Percentiles rank a stretch among this genome's conserved stretches.
Conservation (phyloP, 2,888 invertebrate species). For the Eupithecia vulgata region DNA sequence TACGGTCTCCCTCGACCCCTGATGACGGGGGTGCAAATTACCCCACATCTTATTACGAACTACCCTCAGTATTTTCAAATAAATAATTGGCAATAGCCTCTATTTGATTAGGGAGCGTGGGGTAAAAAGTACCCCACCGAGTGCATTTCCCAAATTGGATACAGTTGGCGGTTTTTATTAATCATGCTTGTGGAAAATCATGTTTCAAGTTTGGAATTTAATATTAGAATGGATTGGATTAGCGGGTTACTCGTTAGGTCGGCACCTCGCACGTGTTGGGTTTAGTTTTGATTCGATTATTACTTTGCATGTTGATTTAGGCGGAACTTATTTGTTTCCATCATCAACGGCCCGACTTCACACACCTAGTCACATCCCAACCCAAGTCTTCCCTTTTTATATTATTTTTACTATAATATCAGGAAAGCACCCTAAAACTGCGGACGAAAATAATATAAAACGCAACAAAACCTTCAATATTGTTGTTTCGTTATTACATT, state of each 20-base stretch:
- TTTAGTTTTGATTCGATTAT: conserved; percentile 34
- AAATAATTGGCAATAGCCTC: conserved; percentile 67
- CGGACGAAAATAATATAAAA: not conserved
- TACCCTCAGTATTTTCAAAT: conserved; percentile 58
- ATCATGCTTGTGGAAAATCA: conserved; percentile 56
- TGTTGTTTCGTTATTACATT: conserved; percentile 11
- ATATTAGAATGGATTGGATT: conserved; percentile 56
- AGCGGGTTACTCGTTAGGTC: conserved; percentile 41
- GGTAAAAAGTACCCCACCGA: conserved; percentile 52
- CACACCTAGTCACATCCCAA: not conserved
- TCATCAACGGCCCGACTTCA: not conserved
- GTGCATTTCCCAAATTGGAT: conserved; percentile 73
- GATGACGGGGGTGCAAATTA: conserved; percentile 62
- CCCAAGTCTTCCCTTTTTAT: not conserved
- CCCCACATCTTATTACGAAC: conserved; percentile 50
- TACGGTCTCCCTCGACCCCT: conserved; percentile 50
- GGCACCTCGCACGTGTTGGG: conserved; percentile 34
- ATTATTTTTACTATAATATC: no score
- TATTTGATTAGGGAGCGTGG: conserved; percentile 75
- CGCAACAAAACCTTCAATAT: conserved; percentile 1
- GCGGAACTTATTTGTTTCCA: not conserved
- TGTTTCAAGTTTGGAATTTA: conserved; percentile 44
- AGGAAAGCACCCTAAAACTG: not conserved
- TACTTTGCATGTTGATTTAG: conserved; percentile 16
- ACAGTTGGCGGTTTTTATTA: conserved; percentile 62